Evolutionary conservation across 2,888 invertebrate species (phyloP), one percentile per base, ranked within the genome.

Genomic region (Luperina nickerlii): DNA sequence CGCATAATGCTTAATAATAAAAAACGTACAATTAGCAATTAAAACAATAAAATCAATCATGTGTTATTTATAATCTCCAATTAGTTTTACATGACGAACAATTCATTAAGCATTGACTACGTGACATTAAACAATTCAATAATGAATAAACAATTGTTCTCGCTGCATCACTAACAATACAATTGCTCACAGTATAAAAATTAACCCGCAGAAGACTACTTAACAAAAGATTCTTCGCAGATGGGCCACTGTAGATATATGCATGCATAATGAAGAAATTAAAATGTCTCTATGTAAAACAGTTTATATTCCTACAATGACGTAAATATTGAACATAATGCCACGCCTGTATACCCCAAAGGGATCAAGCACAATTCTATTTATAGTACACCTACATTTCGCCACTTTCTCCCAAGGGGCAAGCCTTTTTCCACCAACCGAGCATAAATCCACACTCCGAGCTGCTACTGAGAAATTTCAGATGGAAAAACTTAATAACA

Each of bases 61-160:
- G 1, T 15, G 8, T 84, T 70, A 32, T 83, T 76, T 74, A 48
- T 20, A 20, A 66, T 66, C 24, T n/a, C 8, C 20, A 76, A 83
- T 83, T 83, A 73, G 62, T 70, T 1, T 80, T 70, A 66, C 65
- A 70, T 20, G 32, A 70, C n/a, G 18, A 63, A 63, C 66, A 76
- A 65, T 76, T 76, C 7, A 73, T 75, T 69, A 73, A 32, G 5
- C 15, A 32, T 15, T 75, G 69, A 72, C 70, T n/a, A 75, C 15
- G 24, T 73, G 63, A 48, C 60, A 65, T 24, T 9, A 65, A 69
- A 68, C 48, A 27, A 71, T 20, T 69, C 2, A 51, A 57, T 42
- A 48, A 48, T 27, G 4, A 57, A 57, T 27, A 68, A 68, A 54
- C 38, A 73, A 62, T 74, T 80, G 68, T 74, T 80, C 54, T 57